These are phyloP conservation scores for Epistrophe grossulariae DNA, from an alignment of 2,888 invertebrate genomes.

Conservation along the genomic window DNA sequence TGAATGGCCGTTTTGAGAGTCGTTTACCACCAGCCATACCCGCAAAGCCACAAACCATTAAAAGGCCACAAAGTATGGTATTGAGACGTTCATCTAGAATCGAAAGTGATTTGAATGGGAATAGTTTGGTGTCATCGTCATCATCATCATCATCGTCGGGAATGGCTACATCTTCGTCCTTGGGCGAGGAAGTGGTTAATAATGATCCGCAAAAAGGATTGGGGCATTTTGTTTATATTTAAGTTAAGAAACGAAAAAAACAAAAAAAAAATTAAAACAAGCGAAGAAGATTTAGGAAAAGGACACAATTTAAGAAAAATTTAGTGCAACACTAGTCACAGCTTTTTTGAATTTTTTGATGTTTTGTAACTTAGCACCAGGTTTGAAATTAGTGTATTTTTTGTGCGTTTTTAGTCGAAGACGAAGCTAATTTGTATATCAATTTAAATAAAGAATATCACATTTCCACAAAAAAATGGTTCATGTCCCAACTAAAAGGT, in stretches of 20 bases:
- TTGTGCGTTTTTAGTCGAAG: not conserved
- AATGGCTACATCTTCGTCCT: not conserved
- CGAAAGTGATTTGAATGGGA: constrained; percentile 68
- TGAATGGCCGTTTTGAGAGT: constrained; percentile 80
- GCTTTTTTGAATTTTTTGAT: constrained; percentile 19
- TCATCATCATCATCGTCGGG: not conserved
- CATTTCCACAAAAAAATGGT: not conserved
- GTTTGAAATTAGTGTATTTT: not conserved
- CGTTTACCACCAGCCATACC: constrained; percentile 76
- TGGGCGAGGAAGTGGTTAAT: constrained; percentile 81
- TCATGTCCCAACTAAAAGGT: not conserved
- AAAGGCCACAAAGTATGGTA: constrained; percentile 78
- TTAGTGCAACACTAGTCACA: constrained; percentile 31
- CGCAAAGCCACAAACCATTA: constrained; percentile 58
- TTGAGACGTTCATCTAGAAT: constrained; percentile 70
- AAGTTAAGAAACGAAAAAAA: constrained; percentile 54
- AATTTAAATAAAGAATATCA: not conserved
- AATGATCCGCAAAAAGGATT: constrained; percentile 83
- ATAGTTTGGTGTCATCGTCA: constrained; percentile 24
- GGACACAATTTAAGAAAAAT: not conserved
- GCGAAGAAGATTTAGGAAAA: not conserved
- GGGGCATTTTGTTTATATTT: constrained; percentile 83
- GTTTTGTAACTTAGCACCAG: not conserved
- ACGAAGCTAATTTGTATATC: no score
- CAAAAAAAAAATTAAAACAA: not conserved